Conservation (phyloP, 53 echinoderm and acorn worm genomes). For the Paelopatides confundens region DNA sequence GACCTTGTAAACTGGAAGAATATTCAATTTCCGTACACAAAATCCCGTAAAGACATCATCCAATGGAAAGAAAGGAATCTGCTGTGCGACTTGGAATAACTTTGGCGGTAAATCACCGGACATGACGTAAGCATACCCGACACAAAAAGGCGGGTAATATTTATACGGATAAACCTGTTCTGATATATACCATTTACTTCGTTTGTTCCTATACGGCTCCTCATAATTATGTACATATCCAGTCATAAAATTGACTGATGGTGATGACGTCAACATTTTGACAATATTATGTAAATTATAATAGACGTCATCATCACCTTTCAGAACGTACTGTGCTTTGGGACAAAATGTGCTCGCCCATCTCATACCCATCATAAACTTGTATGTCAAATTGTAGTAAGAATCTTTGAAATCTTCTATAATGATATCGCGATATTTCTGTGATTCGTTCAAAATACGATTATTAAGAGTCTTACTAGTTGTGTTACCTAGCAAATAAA, state of each 20-base stretch:
- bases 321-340: constrained; percentile 51
- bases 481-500: neutral
- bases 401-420: constrained; percentile 54
- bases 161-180: constrained; percentile 31
- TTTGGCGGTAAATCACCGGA: constrained; percentile 52
- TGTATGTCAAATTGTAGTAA: constrained; percentile 52
- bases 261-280: constrained; percentile 9
- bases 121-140: constrained; percentile 55
- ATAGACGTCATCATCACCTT: constrained; percentile 54
- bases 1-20: neutral
- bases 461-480: neutral
- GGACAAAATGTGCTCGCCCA: constrained; percentile 58
- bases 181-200: constrained; percentile 45
- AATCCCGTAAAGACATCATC: constrained; percentile 62
- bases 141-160: constrained; percentile 57
- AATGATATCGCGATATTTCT: constrained; percentile 50
- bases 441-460: neutral
- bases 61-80: constrained; percentile 53
- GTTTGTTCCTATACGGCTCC: constrained; percentile 14
- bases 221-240: constrained; percentile 35
- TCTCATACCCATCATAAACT: constrained; percentile 61
- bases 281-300: constrained; percentile 53
- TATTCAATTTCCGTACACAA: neutral
- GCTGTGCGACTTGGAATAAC: constrained; percentile 26
- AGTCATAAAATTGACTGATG: constrained; percentile 13